A percentile compares a stretch with the other conserved stretches of the same genome.
These are phyloP conservation scores for Euglossa dilemma DNA, from an alignment of 1,140 invertebrate species.

Conservation along the genomic window DNA sequence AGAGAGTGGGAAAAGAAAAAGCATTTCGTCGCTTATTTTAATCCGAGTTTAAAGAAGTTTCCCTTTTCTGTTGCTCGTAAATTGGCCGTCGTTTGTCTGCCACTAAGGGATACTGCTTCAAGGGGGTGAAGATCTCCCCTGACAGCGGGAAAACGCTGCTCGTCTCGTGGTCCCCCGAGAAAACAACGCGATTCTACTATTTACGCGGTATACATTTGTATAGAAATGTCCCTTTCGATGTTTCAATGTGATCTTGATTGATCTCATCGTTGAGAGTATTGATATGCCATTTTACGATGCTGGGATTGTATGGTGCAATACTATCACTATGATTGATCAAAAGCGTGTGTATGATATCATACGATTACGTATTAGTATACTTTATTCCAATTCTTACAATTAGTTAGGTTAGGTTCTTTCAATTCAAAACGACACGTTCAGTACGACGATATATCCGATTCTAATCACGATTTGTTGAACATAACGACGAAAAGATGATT, in stretches of 20 bases:
- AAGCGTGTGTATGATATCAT: background rate
- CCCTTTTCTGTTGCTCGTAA: slow-evolving; percentile 66
- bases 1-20: background rate
- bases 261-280: background rate
- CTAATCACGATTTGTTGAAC: too few species aligned
- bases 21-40: slow-evolving; percentile 69
- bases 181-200: slow-evolving; percentile 7
- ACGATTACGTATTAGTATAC: background rate
- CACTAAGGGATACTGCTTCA: slow-evolving; percentile 35
- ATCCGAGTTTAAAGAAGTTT: slow-evolving; percentile 78
- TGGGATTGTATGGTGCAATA: background rate
- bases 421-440: too few species aligned
- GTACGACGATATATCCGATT: background rate
- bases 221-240: background rate
- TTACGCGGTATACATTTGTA: slow-evolving; percentile 37
- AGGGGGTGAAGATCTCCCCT: slow-evolving; percentile 32
- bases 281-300: background rate
- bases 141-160: background rate
- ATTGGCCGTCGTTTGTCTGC: slow-evolving; percentile 78
- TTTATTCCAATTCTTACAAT: background rate
- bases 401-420: too few species aligned
- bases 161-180: background rate
- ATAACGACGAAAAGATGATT: background rate
- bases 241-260: background rate
- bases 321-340: background rate